Evolutionary conservation across 1,140 invertebrate genomes (phyloP).

Genomic region (Hesperophylax magnus): DNA sequence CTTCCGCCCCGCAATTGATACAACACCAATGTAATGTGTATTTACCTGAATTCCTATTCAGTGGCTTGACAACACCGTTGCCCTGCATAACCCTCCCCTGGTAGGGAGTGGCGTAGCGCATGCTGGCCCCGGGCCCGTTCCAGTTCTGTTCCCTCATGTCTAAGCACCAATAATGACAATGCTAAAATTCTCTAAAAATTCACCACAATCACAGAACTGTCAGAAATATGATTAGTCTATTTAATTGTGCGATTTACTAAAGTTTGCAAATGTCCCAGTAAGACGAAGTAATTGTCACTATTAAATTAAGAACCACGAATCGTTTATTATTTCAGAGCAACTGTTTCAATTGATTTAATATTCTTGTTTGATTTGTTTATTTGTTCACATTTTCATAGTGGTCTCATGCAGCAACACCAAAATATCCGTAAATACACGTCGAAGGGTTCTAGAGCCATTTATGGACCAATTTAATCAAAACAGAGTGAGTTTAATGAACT

Average conservation of each 20-base stretch:
- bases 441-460: conserved; percentile 37
- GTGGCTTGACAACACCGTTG: neutral
- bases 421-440: conserved; percentile 41
- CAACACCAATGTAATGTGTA: neutral
- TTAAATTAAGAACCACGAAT: neutral
- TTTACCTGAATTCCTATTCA: conserved; percentile 28
- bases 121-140: conserved; percentile 31
- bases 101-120: conserved; percentile 54
- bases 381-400: conserved; percentile 30
- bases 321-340: neutral
- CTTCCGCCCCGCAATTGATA: no score
- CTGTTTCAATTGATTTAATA: neutral
- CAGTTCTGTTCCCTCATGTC: neutral
- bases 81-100: conserved; percentile 24
- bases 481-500: neutral
- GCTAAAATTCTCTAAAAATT: no score
- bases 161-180: neutral
- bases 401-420: conserved; percentile 29
- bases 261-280: no score
- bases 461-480: conserved; percentile 10
- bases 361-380: neutral
- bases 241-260: no score
- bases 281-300: neutral
- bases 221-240: no score
- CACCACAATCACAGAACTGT: no score